Conservation (phyloP, 2,888 invertebrate genomes). For the Pogonocherus hispidulus region DNA sequence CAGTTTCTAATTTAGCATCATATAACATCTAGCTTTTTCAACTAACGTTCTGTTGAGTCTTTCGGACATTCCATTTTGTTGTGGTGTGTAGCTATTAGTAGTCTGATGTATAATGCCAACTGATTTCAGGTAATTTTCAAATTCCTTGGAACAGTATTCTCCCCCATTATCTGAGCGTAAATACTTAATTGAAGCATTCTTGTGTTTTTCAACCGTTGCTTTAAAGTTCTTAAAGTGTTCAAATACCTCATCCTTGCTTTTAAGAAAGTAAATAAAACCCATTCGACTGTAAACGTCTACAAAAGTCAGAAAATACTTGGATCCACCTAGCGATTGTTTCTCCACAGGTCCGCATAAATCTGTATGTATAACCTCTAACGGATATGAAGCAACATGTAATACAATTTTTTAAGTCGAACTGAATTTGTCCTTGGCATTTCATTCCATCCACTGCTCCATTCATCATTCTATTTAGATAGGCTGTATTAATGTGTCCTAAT, state of each 20-base stretch:
- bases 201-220: slow-evolving; percentile 55
- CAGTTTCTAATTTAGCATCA: slow-evolving; percentile 40
- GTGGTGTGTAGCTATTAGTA: slow-evolving; percentile 43
- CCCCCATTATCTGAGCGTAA: slow-evolving; percentile 54
- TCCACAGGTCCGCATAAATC: slow-evolving; percentile 55
- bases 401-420: slow-evolving; percentile 11
- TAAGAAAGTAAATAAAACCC: slow-evolving; percentile 1
- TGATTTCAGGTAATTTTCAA: slow-evolving; percentile 46
- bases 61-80: slow-evolving; percentile 57
- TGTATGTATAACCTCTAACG: slow-evolving; percentile 43
- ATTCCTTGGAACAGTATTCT: slow-evolving; percentile 33
- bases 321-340: slow-evolving; percentile 45
- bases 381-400: slow-evolving; percentile 24
- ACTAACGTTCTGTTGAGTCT: slow-evolving; percentile 51
- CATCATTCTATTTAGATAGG: background rate
- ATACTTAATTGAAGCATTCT: slow-evolving; percentile 50
- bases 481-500: background rate
- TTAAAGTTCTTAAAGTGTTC: slow-evolving; percentile 23
- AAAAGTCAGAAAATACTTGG: slow-evolving; percentile 57
- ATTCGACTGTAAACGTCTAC: slow-evolving; percentile 54
- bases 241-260: slow-evolving; percentile 42
- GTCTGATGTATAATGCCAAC: slow-evolving; percentile 58
- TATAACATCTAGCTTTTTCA: slow-evolving; percentile 49
- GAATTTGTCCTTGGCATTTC: slow-evolving; percentile 2
- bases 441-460: background rate